Conservation (phyloP, 2,888 invertebrate genomes). For the Tipula lateralis region DNA sequence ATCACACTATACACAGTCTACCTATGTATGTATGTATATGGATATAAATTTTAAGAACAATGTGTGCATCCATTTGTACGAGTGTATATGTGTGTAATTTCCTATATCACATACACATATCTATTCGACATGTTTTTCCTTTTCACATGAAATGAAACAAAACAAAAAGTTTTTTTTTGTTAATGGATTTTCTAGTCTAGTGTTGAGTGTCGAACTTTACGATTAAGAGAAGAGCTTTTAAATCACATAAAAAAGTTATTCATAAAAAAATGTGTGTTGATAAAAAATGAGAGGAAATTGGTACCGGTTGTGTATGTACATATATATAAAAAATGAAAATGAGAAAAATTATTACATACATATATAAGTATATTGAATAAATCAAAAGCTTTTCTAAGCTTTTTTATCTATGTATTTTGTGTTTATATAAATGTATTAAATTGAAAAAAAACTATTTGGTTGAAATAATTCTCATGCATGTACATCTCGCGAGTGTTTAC, state of each 20-base stretch:
- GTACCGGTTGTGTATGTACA: background rate
- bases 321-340: background rate
- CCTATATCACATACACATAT: too few relatives aligned
- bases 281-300: conserved; percentile 11
- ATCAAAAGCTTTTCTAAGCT: background rate
- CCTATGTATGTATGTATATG: background rate
- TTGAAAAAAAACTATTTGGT: background rate
- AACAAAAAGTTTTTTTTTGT: background rate
- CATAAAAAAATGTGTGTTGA: background rate
- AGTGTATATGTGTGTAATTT: too few relatives aligned
- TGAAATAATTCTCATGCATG: background rate
- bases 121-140: too few relatives aligned
- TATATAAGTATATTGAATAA: background rate
- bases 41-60: too few relatives aligned
- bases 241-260: background rate
- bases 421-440: background rate
- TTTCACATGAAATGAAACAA: background rate
- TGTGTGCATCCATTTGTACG: too few relatives aligned
- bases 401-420: background rate
- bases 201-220: conserved; percentile 19
- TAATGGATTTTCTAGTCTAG: conserved; percentile 24
- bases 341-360: too few relatives aligned
- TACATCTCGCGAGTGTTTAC: conserved; percentile 1
- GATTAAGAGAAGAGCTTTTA: conserved; percentile 24
- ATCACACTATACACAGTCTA: background rate